These are phyloP conservation scores for Drosophila bunnanda DNA, from an alignment of 2,888 invertebrate species.

Conservation along the genomic window DNA sequence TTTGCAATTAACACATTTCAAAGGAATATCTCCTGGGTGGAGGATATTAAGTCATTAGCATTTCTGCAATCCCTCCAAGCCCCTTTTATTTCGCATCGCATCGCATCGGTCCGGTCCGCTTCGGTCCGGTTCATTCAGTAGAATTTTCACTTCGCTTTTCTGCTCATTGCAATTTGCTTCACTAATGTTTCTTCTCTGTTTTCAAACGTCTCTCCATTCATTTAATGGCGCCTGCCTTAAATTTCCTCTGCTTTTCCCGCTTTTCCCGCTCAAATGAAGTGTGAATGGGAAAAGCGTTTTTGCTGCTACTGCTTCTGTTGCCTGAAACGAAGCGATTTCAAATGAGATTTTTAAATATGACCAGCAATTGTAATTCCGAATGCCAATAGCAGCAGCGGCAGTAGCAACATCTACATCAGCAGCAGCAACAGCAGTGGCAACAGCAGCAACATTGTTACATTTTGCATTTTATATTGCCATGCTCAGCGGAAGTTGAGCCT, in stretches of 20 bases:
- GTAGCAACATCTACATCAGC: slow-evolving; percentile 48
- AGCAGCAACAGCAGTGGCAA: slow-evolving; percentile 19
- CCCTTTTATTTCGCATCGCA: slow-evolving; percentile 1
- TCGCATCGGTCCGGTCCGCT: slow-evolving; percentile 1
- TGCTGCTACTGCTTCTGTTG: slow-evolving; percentile 2
- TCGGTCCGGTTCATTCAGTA: slow-evolving; percentile 9
- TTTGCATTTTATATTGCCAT: slow-evolving; percentile 74
- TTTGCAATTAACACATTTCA: slow-evolving; percentile 47
- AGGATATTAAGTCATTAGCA: slow-evolving; percentile 48
- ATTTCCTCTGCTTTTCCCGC: slow-evolving; percentile 35
- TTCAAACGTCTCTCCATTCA: slow-evolving; percentile 52
- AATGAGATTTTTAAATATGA: slow-evolving; percentile 71
- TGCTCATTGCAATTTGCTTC: slow-evolving; percentile 46
- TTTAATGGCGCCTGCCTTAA: slow-evolving; percentile 64
- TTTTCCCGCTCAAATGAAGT: slow-evolving; percentile 34
- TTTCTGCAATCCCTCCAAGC: slow-evolving; percentile 24
- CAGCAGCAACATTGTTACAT: slow-evolving; percentile 69
- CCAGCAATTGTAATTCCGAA: slow-evolving; percentile 61
- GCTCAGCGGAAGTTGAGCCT: slow-evolving; percentile 78
- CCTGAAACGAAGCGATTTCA: slow-evolving; percentile 34
- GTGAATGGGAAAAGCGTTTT: slow-evolving; percentile 41
- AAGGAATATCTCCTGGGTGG: slow-evolving; percentile 35
- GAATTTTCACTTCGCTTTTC: slow-evolving; percentile 23
- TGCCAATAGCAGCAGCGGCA: slow-evolving; percentile 55
- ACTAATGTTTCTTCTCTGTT: slow-evolving; percentile 47